Conservation (phyloP, 2,797 vertebrate genomes). For the Threskiornis aethiopicus region DNA sequence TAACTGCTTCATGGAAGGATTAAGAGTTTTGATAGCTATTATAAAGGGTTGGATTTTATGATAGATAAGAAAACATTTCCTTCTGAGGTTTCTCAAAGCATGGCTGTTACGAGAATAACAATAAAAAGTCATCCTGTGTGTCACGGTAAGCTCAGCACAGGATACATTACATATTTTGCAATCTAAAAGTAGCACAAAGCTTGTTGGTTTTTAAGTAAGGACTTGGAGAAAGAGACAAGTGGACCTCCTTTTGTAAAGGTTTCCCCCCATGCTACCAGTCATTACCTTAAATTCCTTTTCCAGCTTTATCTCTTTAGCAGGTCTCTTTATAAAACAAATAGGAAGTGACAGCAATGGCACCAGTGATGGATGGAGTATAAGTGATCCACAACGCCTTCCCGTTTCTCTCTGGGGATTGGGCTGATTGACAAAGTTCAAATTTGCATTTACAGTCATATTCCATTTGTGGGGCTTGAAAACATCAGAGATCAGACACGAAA, state of each 20-base stretch:
- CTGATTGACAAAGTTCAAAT: background rate
- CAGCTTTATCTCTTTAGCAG: background rate
- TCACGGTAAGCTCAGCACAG: background rate
- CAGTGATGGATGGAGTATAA: background rate
- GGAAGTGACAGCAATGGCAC: background rate
- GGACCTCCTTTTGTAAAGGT: background rate
- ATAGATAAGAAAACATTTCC: background rate
- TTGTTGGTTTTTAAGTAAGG: background rate
- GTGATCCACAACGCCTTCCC: background rate
- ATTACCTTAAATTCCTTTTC: background rate
- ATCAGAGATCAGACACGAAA: background rate
- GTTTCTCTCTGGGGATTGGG: background rate
- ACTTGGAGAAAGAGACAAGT: background rate
- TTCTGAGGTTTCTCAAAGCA: background rate
- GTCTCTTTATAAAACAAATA: background rate
- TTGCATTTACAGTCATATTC: background rate
- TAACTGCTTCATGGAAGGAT: background rate
- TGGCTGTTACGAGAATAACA: background rate
- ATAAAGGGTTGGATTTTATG: background rate
- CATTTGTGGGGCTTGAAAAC: background rate
- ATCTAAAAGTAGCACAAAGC: background rate
- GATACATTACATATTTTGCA: background rate
- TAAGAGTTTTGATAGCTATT: background rate
- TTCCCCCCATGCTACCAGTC: background rate
- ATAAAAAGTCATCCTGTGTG: background rate